A percentile compares a stretch with the other conserved stretches of the same genome.
These are phyloP conservation scores for Phycodurus eques DNA, from an alignment of 2,113 vertebrate genomes.

Conservation along the genomic window DNA sequence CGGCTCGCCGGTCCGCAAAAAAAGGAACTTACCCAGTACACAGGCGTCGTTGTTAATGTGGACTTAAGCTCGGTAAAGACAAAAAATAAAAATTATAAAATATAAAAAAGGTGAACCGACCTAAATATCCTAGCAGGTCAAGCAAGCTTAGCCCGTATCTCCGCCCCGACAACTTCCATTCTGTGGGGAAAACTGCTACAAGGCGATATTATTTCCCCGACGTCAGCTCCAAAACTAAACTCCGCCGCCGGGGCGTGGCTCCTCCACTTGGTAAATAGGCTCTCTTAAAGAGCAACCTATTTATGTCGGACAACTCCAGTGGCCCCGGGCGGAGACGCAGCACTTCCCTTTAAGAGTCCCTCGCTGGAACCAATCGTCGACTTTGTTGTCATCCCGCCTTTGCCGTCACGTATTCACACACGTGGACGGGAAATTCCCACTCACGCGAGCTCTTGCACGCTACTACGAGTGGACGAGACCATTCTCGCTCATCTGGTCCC, in stretches of 20 bases:
- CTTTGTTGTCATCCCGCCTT: conserved; percentile 74
- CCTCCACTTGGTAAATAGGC: conserved; percentile 46
- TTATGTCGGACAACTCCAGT: not conserved
- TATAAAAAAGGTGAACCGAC: not conserved
- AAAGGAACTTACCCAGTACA: conserved; percentile 45
- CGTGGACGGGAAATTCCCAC: conserved; percentile 80
- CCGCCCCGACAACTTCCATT: conserved; percentile 60
- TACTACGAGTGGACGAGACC: not conserved
- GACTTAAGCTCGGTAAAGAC: not conserved
- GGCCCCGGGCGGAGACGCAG: accelerated
- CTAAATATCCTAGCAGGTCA: conserved; percentile 49
- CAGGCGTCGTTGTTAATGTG: conserved; percentile 14
- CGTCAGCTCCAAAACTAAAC: conserved; percentile 50
- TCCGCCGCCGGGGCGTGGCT: conserved; percentile 54
- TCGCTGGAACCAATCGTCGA: conserved; percentile 53
- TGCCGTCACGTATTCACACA: conserved; percentile 60
- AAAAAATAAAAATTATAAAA: too few species aligned
- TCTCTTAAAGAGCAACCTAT: conserved; percentile 34
- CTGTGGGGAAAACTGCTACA: conserved; percentile 48
- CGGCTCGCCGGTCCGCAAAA: not conserved
- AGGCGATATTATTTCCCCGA: conserved; percentile 54
- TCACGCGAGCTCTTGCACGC: conserved; percentile 52
- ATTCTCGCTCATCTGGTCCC: conserved; percentile 18
- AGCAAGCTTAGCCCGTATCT: conserved; percentile 57
- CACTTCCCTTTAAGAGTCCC: conserved; percentile 38